Percentiles rank a stretch among this genome's conserved stretches.
Evolutionary conservation across 1,140 invertebrate species (phyloP).

Genomic region (Philotrypesis tridentata): DNA sequence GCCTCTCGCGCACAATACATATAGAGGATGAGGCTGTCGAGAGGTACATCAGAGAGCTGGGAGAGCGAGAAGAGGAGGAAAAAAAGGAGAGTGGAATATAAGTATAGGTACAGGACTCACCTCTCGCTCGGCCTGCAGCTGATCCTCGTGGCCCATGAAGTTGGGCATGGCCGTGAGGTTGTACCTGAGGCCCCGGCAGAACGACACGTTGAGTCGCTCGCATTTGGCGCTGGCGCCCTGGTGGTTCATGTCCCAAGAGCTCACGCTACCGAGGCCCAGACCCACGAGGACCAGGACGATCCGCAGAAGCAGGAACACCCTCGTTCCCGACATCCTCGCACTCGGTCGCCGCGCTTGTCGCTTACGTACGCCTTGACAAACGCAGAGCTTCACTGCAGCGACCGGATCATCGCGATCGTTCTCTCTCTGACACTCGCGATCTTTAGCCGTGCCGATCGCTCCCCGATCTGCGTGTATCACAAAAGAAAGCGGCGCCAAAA

Average conservation of each 20-base stretch:
- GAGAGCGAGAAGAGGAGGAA: neutral
- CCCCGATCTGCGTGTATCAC: no score
- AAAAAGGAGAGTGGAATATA: no score
- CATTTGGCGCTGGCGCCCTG: slow-evolving; percentile 74
- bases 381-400: no score
- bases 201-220: slow-evolving; percentile 85
- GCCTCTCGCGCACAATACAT: no score
- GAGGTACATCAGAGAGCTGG: no score
- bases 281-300: neutral
- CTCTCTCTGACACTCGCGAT: neutral
- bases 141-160: slow-evolving; percentile 84
- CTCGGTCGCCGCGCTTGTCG: no score
- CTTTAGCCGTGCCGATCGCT: no score
- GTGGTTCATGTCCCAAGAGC: slow-evolving; percentile 26
- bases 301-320: neutral
- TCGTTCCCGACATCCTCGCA: neutral
- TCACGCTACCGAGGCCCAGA: neutral
- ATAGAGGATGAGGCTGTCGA: no score
- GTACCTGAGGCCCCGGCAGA: slow-evolving; percentile 89
- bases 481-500: no score
- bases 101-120: no score
- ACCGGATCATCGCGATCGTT: neutral
- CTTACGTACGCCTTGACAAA: no score
- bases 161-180: slow-evolving; percentile 93
- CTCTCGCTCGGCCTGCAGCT: slow-evolving; percentile 82